Conservation (phyloP, 2,797 vertebrate species). For the Takifugu ocellatus region DNA sequence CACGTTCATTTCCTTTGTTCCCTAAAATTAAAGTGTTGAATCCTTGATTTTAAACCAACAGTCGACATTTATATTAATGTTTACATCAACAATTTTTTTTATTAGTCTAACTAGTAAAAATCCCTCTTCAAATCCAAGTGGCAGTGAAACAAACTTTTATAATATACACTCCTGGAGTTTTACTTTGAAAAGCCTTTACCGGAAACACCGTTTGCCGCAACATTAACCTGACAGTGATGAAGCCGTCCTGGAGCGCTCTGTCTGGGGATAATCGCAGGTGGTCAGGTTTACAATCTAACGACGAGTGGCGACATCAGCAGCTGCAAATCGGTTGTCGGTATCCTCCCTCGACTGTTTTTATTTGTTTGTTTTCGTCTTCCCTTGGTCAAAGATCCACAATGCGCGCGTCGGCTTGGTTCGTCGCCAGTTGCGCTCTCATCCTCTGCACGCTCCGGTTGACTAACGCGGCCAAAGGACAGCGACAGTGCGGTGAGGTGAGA, state of each 20-base stretch:
- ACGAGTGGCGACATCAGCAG: slow-evolving; percentile 17
- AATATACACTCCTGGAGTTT: fast-evolving
- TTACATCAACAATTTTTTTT: background rate
- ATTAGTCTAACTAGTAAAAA: no score
- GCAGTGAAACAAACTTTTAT: fast-evolving
- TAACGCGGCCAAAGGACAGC: slow-evolving; percentile 52
- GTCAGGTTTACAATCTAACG: slow-evolving; percentile 33
- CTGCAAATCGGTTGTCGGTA: background rate
- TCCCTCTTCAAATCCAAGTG: background rate
- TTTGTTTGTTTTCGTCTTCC: background rate
- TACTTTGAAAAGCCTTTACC: slow-evolving; percentile 27
- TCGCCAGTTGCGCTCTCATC: slow-evolving; percentile 63
- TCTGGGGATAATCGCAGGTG: slow-evolving; percentile 66
- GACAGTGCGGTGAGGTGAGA: slow-evolving; percentile 76
- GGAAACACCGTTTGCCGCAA: background rate
- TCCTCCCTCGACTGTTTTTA: background rate
- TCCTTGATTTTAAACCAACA: fast-evolving
- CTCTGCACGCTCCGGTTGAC: slow-evolving; percentile 47
- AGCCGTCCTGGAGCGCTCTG: slow-evolving; percentile 27
- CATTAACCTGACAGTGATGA: slow-evolving; percentile 1
- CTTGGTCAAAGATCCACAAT: slow-evolving; percentile 35
- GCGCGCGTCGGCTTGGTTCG: slow-evolving; percentile 50
- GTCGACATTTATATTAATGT: fast-evolving
- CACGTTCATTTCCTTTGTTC: fast-evolving
- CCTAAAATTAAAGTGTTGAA: slow-evolving; percentile 28